Base-by-base conservation (phyloP, 1,140 invertebrate genomes). In the Neocloeon triangulifer region DNA sequence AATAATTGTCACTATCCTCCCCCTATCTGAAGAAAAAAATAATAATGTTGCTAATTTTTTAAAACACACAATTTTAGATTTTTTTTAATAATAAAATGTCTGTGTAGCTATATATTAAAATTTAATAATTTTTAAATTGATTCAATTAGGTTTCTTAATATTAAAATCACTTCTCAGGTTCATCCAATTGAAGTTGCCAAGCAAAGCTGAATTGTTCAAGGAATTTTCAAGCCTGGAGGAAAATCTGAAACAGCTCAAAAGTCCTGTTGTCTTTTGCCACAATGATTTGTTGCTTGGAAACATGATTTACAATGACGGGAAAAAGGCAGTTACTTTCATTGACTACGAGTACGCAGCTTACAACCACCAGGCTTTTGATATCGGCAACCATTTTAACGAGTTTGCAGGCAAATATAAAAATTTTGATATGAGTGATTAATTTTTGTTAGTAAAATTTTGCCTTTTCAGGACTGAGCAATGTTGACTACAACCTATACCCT, bases 321-420 rank as follows among this genome's bases (percentile, higher is more conserved):
- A 42, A 34, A n/a, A n/a, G n/a, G n/a, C n/a, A n/a, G 70, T 96
- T 3, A 72, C 70, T 14, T 97, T 98, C 50, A 98, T 98, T 44
- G 94, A 98, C 56, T 97, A 85, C 55, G 94, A 98, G 53, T 98
- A 98, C 58, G 79, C 81, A 5, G 75, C 66, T 36, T 73, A 73
- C 43, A 98, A 97, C 57, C 92, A 84, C 58, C 82, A 91, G 54
- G 77, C 85, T 1, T 97, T 69, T 55, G 94, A 98, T 56, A 91
- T 98, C 51, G 92, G 75, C 10, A 95, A 97, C 62, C 91, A 98
- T 61, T 97, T 97, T 61, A 73, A 76, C 45, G 92, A 98, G 66
- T 96, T 86, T 66, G 81, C 80, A 44, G 91, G 91, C 78, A 62
- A 63, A 55, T 39, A 4, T 18, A 34, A 16, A 29, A 16, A 29